These are phyloP conservation scores for Melanocharis versteri DNA, from an alignment of 2,113 vertebrate species.

Conservation along the genomic window DNA sequence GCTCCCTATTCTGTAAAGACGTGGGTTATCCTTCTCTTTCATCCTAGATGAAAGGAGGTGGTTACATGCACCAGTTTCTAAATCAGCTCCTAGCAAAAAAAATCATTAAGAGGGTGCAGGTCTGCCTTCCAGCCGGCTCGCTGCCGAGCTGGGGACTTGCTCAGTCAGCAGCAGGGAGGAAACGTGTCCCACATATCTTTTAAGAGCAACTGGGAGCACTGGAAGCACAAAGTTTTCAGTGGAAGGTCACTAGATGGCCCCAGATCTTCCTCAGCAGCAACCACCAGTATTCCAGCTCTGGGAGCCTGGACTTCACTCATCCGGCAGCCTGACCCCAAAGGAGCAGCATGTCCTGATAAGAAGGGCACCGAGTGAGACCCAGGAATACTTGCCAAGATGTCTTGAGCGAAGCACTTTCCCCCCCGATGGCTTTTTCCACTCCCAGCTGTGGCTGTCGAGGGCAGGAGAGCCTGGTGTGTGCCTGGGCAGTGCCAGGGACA, in stretches of 20 bases:
- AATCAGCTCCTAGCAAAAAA: constrained; percentile 24
- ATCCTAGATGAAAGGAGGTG: constrained; percentile 58
- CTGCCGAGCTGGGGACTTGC: not conserved
- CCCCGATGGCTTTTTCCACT: not conserved
- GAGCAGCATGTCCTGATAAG: not conserved
- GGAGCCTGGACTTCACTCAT: not conserved
- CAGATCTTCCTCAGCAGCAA: not conserved
- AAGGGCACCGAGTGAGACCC: not conserved
- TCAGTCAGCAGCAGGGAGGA: constrained; percentile 10
- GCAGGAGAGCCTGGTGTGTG: not conserved
- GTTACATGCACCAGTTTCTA: constrained; percentile 43
- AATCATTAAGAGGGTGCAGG: not conserved
- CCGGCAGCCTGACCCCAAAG: not conserved
- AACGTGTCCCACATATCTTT: not conserved
- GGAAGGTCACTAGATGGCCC: constrained; percentile 46
- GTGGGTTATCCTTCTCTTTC: constrained; percentile 30
- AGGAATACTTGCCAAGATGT: not conserved
- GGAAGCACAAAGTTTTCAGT: not conserved
- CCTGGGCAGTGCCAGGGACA: not conserved
- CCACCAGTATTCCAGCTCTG: not conserved
- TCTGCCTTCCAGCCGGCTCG: not conserved
- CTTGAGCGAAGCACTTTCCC: not conserved
- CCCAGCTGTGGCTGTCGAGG: not conserved
- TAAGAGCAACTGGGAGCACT: constrained; percentile 3
- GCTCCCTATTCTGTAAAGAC: not conserved